These are phyloP conservation scores for Glyptemys insculpta DNA, from an alignment of 2,797 vertebrate species.

Conservation along the genomic window DNA sequence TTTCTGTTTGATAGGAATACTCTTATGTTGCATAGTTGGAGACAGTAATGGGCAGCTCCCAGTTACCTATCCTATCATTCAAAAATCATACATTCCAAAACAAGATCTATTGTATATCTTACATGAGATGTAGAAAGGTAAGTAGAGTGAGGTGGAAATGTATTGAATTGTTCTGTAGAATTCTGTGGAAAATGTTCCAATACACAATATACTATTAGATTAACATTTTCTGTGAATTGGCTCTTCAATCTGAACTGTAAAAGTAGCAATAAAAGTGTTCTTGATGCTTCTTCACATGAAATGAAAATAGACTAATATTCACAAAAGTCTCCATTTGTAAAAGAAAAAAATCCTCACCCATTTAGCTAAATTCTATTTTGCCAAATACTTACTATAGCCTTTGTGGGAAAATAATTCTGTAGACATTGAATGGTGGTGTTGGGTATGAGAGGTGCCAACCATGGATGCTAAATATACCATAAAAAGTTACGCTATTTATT, in stretches of 20 bases:
- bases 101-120: neutral
- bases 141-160: neutral
- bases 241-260: neutral
- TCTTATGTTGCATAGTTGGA: neutral
- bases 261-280: neutral
- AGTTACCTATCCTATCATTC: neutral
- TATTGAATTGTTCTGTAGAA: neutral
- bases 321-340: neutral
- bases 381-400: neutral
- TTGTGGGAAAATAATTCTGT: neutral
- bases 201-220: neutral
- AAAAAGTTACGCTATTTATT: neutral
- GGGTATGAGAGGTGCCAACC: neutral
- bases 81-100: neutral
- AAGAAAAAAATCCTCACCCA: neutral
- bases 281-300: neutral
- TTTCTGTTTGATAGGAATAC: neutral
- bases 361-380: neutral
- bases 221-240: neutral
- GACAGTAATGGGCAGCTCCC: neutral
- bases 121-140: neutral
- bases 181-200: neutral
- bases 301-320: neutral
- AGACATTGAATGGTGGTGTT: neutral
- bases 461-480: neutral